Base-by-base conservation (phyloP, 2,797 vertebrate species). In the Bucorvus abyssinicus region DNA sequence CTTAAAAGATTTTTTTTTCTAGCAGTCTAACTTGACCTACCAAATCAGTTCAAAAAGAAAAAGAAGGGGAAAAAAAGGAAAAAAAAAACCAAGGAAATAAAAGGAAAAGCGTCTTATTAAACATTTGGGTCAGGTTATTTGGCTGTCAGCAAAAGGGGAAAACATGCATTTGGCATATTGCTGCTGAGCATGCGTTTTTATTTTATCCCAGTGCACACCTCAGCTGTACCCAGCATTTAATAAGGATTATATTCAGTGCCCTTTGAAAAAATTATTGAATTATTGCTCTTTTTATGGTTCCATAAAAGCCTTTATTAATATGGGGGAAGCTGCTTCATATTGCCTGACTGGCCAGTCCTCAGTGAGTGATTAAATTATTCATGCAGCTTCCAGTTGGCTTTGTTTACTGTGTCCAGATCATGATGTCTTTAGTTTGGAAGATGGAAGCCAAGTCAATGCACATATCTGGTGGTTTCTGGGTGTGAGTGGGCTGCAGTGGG, bases 251-350 rank as follows among this genome's bases (percentile, higher is more conserved):
- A 94, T 97, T 95, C 40, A 7, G 50, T 94, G 89, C 80, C 94
- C 96, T 97, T 97, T 90, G 75, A 96, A 97, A 85, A 93, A 97
- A 97, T 74, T 68, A 97, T 97, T 97, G 96, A 98, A 97, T 97
- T 97, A 97, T 96, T 93, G 79, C 90, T 94, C 29, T 93, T 93
- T 97, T 97, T 97, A 97, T 97, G 94, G 76, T 96, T 96, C 93
- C 89, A 94, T 97, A 98, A 98, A 97, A 97, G 71, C 76, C 91
- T 97, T 97, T 98, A 97, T 97, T 98, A 97, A 97, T 98, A 95
- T 97, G 87, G 70, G 78, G 71, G 80, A 97, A 96, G 93, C 55
- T 9, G 56, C 77, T 96, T 91, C 79, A 82, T 97, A 92, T 97
- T 94, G 56, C 20, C 60, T 94, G 89, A 38, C 88, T 80, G 73